phyloP scores from a whole-genome alignment of 2,797 vertebrate species.

The Crypturellus tataupa region DNA sequence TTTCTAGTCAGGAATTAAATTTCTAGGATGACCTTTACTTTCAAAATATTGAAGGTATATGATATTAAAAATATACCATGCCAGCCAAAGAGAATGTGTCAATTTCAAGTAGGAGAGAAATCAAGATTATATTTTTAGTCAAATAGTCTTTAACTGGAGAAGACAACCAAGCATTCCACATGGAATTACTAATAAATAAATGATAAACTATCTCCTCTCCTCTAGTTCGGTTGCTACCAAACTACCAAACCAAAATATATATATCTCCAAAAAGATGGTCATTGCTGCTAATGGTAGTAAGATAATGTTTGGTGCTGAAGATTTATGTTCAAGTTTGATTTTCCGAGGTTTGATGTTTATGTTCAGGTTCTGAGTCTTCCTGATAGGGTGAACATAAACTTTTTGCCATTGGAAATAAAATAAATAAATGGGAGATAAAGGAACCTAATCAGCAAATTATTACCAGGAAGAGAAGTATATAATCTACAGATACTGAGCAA shows the following conservation, averaged over 20 bases:
- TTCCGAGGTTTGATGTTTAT: neutral
- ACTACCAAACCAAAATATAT: neutral
- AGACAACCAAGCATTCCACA: neutral
- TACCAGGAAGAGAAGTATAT: neutral
- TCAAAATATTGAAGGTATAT: constrained; percentile 57
- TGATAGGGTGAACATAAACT: no score
- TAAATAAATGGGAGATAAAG: neutral
- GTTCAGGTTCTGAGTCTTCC: neutral
- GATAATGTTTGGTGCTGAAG: neutral
- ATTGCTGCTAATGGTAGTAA: neutral
- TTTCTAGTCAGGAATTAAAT: constrained; percentile 61
- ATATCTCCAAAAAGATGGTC: neutral
- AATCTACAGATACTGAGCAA: no score
- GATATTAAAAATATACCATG: constrained; percentile 55
- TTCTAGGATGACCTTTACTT: constrained; percentile 72
- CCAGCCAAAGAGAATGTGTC: constrained; percentile 25
- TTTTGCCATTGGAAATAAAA: neutral
- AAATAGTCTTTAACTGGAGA: neutral
- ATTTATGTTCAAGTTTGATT: neutral
- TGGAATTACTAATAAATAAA: neutral
- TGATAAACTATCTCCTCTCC: neutral
- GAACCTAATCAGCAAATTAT: neutral
- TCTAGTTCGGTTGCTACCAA: neutral
- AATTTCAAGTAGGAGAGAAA: constrained; percentile 49
- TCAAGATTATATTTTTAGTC: neutral